Conservation (phyloP, 2,888 invertebrate genomes). For the Epistrophe grossulariae region DNA sequence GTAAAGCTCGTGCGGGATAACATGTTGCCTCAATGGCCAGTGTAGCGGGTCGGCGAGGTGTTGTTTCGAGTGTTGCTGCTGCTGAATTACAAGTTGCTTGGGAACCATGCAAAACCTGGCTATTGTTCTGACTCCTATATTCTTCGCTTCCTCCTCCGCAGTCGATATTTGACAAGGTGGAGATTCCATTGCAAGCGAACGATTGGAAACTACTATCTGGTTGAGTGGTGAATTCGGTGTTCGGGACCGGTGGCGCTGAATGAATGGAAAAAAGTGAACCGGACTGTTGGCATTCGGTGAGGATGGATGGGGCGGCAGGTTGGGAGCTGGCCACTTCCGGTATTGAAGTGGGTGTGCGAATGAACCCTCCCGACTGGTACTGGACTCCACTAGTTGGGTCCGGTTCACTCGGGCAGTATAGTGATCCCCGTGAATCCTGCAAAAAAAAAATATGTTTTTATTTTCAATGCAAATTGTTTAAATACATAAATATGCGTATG, state of each 20-base stretch:
- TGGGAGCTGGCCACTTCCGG: conserved; percentile 79
- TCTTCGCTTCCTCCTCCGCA: conserved; percentile 72
- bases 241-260: conserved; percentile 87
- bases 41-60: conserved; percentile 84
- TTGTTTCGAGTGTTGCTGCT: conserved; percentile 80
- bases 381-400: conserved; percentile 84
- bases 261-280: conserved; percentile 88
- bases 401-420: conserved; percentile 84
- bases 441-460: conserved; percentile 32
- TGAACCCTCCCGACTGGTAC: conserved; percentile 84
- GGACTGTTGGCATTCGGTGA: conserved; percentile 80
- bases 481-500: too few relatives aligned
- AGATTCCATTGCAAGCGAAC: conserved; percentile 76
- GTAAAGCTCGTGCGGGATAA: conserved; percentile 82
- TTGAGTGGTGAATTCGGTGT: conserved; percentile 81
- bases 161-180: conserved; percentile 77
- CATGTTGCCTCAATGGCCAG: conserved; percentile 84
- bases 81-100: conserved; percentile 53
- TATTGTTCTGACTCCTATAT: conserved; percentile 36
- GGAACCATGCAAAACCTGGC: conserved; percentile 47
- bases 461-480: not conserved
- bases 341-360: conserved; percentile 80
- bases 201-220: conserved; percentile 80
- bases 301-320: conserved; percentile 78
- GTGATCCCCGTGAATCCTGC: conserved; percentile 84